Evolutionary conservation across 2,888 invertebrate genomes (phyloP).

Genomic region (Crepidodera aurea): DNA sequence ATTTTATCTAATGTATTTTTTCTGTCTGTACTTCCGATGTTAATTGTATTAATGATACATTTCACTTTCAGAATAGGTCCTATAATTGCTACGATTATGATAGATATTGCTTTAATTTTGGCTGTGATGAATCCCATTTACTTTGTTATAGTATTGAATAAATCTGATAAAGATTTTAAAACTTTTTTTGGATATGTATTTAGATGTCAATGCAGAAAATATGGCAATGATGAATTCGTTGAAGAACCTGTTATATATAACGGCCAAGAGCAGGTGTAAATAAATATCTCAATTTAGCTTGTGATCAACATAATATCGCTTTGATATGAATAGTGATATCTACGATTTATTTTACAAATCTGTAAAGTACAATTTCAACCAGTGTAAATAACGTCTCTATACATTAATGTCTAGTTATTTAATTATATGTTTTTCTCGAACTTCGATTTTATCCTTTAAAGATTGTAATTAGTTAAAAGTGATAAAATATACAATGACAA

Average conservation of each 20-base stretch:
- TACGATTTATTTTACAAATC: no score
- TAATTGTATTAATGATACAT: neutral
- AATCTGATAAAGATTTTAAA: conserved; percentile 31
- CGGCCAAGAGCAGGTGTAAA: conserved; percentile 17
- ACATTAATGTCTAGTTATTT: no score
- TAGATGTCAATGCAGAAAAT: conserved; percentile 29
- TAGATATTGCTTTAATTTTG: conserved; percentile 16
- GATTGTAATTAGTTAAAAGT: no score
- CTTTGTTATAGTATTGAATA: conserved; percentile 31
- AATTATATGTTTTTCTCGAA: no score
- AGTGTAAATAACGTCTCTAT: no score
- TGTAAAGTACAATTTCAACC: no score
- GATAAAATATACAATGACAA: no score
- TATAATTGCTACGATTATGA: neutral
- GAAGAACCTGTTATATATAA: conserved; percentile 35
- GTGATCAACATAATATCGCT: no score
- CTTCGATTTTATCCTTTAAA: no score
- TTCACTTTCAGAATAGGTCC: neutral
- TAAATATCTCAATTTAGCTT: no score
- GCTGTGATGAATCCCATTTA: conserved; percentile 32
- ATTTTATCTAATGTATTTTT: conserved; percentile 27
- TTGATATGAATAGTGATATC: no score
- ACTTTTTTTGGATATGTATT: conserved; percentile 29
- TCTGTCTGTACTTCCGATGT: conserved; percentile 16
- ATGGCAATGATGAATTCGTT: conserved; percentile 27